Evolutionary conservation across 1,140 invertebrate species (phyloP).

Genomic region (Heliconius eleuchia): DNA sequence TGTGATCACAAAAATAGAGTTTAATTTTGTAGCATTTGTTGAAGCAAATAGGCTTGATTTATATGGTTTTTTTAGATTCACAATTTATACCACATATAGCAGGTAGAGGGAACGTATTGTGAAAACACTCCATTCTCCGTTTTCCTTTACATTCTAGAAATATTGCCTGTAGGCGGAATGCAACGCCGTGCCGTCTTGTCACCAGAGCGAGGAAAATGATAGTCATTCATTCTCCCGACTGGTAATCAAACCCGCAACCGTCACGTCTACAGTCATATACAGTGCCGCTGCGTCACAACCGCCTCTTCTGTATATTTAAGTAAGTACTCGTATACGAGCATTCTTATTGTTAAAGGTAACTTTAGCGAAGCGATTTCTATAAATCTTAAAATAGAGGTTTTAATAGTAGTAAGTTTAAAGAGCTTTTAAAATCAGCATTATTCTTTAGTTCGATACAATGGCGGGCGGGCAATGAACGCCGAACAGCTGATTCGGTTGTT

Average conservation of each 20-base stretch:
- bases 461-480: conserved; percentile 6
- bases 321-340: neutral
- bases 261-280: no score
- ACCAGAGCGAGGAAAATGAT: no score
- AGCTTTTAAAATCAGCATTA: conserved; percentile 1
- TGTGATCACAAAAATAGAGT: neutral
- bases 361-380: neutral
- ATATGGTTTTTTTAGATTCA: neutral
- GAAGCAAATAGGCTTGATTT: neutral
- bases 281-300: no score
- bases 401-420: neutral
- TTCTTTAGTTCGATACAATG: conserved; percentile 10
- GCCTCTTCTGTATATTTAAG: neutral
- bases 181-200: neutral
- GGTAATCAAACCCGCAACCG: no score
- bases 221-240: no score
- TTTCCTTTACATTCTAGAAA: no score
- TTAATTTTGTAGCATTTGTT: neutral
- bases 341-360: neutral
- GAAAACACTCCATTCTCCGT: neutral
- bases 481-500: conserved; percentile 43
- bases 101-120: neutral
- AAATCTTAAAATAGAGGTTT: neutral
- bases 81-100: no score
- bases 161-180: no score